phyloP scores from a whole-genome alignment of 2,888 invertebrate genomes.

The Epirrhoe tristata region DNA sequence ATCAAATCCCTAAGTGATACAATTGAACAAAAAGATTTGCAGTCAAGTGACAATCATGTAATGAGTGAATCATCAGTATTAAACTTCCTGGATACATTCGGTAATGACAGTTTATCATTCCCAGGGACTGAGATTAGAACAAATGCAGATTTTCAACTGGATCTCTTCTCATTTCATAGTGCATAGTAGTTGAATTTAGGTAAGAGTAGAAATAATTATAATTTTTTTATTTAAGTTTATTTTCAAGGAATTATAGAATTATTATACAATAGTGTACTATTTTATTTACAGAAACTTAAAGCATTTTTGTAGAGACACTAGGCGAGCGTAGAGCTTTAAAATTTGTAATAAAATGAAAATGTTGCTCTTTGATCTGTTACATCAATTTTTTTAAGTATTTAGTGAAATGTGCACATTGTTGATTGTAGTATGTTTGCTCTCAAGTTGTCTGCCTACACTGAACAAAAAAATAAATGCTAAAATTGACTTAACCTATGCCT shows the following conservation, averaged over 20 bases:
- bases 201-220: conserved; percentile 45
- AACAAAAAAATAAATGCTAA: conserved; percentile 12
- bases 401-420: conserved; percentile 9
- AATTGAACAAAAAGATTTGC: conserved; percentile 40
- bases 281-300: conserved; percentile 29
- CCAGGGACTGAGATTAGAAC: conserved; percentile 76
- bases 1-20: conserved; percentile 42
- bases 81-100: conserved; percentile 74
- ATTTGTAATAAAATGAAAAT: not conserved
- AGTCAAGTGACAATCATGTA: conserved; percentile 47
- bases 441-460: not conserved
- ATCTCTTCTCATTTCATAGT: conserved; percentile 76
- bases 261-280: conserved; percentile 40
- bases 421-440: conserved; percentile 11
- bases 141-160: conserved; percentile 76
- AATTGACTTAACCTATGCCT: conserved; percentile 84
- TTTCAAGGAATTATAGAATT: conserved; percentile 50
- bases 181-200: conserved; percentile 50
- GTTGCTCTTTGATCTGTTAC: not conserved
- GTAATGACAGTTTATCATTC: conserved; percentile 70
- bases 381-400: not conserved
- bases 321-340: conserved; percentile 7
- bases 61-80: conserved; percentile 69
- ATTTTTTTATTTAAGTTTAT: conserved; percentile 44
- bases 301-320: conserved; percentile 6